Evolutionary conservation across 2,888 invertebrate species (phyloP).

Genomic region (Sussaba pulchella): DNA sequence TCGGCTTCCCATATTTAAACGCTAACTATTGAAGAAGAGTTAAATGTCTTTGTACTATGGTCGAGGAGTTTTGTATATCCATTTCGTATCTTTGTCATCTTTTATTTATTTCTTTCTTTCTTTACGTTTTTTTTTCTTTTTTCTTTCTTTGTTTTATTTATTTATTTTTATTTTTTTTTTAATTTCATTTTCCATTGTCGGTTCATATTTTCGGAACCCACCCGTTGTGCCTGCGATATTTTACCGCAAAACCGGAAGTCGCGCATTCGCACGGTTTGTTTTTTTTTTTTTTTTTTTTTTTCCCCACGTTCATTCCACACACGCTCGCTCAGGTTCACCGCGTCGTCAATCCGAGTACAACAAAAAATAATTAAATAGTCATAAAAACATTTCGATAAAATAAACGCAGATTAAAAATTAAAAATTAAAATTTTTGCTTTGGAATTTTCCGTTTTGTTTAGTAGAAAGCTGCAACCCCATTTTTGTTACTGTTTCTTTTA

Average conservation of each 20-base stretch:
- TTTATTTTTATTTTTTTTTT: constrained; percentile 30
- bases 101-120: constrained; percentile 27
- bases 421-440: constrained; percentile 3
- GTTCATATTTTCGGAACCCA: constrained; percentile 44
- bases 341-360: constrained; percentile 51
- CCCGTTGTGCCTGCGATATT: constrained; percentile 66
- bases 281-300: constrained; percentile 52
- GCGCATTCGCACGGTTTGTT: constrained; percentile 57
- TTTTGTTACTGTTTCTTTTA: too few relatives aligned
- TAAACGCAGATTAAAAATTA: constrained; percentile 7
- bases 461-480: neutral
- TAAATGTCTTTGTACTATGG: constrained; percentile 84
- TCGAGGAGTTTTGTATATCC: constrained; percentile 83
- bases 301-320: constrained; percentile 40
- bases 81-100: constrained; percentile 64
- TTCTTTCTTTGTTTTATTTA: constrained; percentile 37
- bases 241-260: constrained; percentile 71
- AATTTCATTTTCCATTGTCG: constrained; percentile 64
- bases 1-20: constrained; percentile 72
- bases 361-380: neutral
- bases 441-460: neutral
- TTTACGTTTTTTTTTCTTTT: constrained; percentile 28
- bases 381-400: constrained; percentile 10
- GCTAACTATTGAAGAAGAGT: constrained; percentile 80
- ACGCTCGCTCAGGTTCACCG: constrained; percentile 40